Evolutionary conservation across 1,140 invertebrate genomes (phyloP).

Genomic region (Lepidurus couesii): DNA sequence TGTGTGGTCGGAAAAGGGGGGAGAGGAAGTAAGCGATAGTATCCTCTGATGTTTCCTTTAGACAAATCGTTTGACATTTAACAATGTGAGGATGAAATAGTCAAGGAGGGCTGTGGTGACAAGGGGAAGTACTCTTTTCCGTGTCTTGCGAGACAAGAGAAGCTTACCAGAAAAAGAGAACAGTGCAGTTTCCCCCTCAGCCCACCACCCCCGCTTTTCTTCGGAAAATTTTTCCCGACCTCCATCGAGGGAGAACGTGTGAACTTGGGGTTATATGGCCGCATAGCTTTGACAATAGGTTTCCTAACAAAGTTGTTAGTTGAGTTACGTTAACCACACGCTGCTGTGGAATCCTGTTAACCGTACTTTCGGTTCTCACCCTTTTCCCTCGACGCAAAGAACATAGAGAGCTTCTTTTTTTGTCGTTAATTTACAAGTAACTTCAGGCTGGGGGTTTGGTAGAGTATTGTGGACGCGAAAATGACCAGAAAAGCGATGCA

Average conservation of each 20-base stretch:
- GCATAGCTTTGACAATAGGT: conserved; percentile 2
- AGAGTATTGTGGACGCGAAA: not conserved
- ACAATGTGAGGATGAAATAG: conserved; percentile 22
- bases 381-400: not conserved
- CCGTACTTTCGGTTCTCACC: not conserved
- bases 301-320: not conserved
- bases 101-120: conserved; percentile 11
- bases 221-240: not conserved
- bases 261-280: not conserved
- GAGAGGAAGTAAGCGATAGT: not conserved
- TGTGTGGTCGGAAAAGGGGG: conserved; percentile 17
- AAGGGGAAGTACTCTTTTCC: not conserved
- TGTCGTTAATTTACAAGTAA: not conserved
- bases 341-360: not conserved
- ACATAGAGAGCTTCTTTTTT: not conserved
- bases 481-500: not conserved
- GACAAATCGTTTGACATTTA: conserved; percentile 19
- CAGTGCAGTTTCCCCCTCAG: too few relatives aligned
- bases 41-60: not conserved
- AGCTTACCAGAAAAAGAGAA: not conserved
- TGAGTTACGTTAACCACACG: not conserved
- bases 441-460: not conserved
- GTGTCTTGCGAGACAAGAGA: not conserved
- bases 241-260: not conserved
- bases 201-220: not conserved